Base-by-base conservation (phyloP, 2,888 invertebrate species). In the Trisateles emortualis region DNA sequence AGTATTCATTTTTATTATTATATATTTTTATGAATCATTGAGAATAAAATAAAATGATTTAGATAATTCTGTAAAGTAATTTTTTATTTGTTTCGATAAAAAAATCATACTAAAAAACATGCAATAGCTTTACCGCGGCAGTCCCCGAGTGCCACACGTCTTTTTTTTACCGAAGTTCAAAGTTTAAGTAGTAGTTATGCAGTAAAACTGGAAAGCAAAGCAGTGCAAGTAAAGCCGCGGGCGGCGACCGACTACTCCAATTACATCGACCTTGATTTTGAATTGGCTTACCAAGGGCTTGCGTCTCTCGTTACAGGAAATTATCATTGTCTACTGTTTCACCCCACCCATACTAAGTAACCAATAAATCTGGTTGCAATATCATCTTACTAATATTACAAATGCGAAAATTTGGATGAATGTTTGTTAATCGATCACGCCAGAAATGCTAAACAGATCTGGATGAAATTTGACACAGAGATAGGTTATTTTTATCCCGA, bases 231-330 rank as follows among this genome's bases (percentile, higher is more conserved):
- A 32, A 45, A 29, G 26, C 36, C 43, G 32, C 48, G 33, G 51
- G 47, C 48, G 43, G 24, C 51, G 49, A 45, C 49, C 51, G 49
- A 48, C 53, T 68, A 64, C 65, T 68, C 68, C 59, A 52, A 30
- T 61, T 64, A 68, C 47, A 38, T n/a, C 54, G 68, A 64, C 74
- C 70, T 74, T 74, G 76, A 66, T 55, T 48, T 40, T 51, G 56
- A 44, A 44, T 54, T 56, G 47, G 47, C 38, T 54, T 30, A 36
- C 17, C 60, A 64, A 72, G 56, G 62, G 56, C 65, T 52, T 48
- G 17, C 50, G 29, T 14, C 41, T 64, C 35, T 11, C 1, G 10
- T 50, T 56, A 53, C 54, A 58, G 64, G 68, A 61, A 61, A 61
- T 50, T 46, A 47, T 3, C 9, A 26, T 8, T 26, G 8, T 8